phyloP scores from a whole-genome alignment of 2,888 invertebrate genomes.

The Subacronicta megacephala region DNA sequence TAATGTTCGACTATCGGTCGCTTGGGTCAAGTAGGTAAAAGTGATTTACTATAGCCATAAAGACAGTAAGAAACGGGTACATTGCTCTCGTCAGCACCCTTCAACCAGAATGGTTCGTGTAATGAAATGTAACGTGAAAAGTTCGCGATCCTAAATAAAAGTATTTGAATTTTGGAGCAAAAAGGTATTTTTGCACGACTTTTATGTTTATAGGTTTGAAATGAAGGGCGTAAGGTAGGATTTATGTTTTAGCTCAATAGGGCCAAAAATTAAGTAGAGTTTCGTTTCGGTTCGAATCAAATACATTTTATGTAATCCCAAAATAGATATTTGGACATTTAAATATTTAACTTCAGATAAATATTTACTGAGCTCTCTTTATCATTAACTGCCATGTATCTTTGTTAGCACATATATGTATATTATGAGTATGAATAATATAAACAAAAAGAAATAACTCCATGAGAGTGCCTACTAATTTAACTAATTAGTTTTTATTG shows the following conservation, averaged over 20 bases:
- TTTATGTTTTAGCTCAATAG: constrained; percentile 7
- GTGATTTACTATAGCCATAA: constrained; percentile 85
- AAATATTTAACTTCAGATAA: constrained; percentile 10
- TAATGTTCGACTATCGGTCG: constrained; percentile 84
- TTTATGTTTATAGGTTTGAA: constrained; percentile 24
- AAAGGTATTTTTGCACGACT: constrained; percentile 23
- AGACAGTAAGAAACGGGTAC: constrained; percentile 79
- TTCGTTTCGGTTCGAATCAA: too few relatives aligned
- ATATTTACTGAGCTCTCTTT: constrained; percentile 13
- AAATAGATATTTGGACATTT: constrained; percentile 12
- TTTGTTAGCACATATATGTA: constrained; percentile 24
- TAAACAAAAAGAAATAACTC: too few relatives aligned
- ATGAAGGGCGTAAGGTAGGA: constrained; percentile 8
- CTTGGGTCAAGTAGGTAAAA: constrained; percentile 84
- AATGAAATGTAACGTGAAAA: constrained; percentile 72
- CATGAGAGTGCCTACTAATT: too few relatives aligned
- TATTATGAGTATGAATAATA: too few relatives aligned
- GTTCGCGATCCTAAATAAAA: constrained; percentile 45
- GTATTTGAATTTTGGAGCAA: constrained; percentile 36
- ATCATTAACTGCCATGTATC: constrained; percentile 17
- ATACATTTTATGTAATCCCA: constrained; percentile 3
- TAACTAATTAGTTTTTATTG: too few relatives aligned
- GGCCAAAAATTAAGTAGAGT: not conserved
- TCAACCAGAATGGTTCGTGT: constrained; percentile 67
- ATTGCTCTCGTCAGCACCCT: constrained; percentile 81